phyloP scores from a whole-genome alignment of 2,888 invertebrate genomes.

The Teleogryllus oceanicus region DNA sequence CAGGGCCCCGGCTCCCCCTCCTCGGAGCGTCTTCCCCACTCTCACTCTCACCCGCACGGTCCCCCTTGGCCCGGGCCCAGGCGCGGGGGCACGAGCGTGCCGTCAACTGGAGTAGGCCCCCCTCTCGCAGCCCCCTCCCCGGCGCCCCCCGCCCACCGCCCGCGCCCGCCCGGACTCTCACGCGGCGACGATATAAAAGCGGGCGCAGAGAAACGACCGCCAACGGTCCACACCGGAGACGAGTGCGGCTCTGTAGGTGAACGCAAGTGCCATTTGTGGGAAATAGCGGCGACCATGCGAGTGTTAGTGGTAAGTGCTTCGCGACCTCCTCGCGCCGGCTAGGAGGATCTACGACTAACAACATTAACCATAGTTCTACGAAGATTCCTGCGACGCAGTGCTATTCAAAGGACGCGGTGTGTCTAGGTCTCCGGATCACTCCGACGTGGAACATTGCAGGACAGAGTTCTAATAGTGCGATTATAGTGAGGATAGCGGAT shows the following conservation, averaged over 20 bases:
- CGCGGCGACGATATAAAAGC: conserved; percentile 2
- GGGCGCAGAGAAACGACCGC: background rate
- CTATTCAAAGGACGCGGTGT: too few relatives aligned
- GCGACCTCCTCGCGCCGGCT: background rate
- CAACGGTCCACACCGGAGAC: conserved; percentile 8
- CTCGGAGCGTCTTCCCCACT: background rate
- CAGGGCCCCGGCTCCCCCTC: too few relatives aligned
- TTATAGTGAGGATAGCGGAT: too few relatives aligned
- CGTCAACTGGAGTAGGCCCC: background rate
- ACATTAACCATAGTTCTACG: background rate
- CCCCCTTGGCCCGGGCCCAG: background rate
- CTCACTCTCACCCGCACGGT: background rate
- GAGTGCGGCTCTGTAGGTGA: background rate
- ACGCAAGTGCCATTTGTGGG: conserved; percentile 12
- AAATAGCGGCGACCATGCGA: conserved; percentile 25
- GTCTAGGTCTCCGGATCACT: too few relatives aligned
- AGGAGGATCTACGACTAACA: background rate
- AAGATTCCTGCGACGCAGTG: background rate
- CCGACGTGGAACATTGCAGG: too few relatives aligned
- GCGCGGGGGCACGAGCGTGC: conserved; percentile 2
- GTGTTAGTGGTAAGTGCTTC: conserved; percentile 30
- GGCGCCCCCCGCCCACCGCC: background rate
- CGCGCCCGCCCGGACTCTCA: background rate
- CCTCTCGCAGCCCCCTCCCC: background rate
- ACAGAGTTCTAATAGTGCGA: too few relatives aligned